These are phyloP conservation scores for Neotragus pygmaeus DNA, from an alignment of 2,113 vertebrate species.

Conservation along the genomic window DNA sequence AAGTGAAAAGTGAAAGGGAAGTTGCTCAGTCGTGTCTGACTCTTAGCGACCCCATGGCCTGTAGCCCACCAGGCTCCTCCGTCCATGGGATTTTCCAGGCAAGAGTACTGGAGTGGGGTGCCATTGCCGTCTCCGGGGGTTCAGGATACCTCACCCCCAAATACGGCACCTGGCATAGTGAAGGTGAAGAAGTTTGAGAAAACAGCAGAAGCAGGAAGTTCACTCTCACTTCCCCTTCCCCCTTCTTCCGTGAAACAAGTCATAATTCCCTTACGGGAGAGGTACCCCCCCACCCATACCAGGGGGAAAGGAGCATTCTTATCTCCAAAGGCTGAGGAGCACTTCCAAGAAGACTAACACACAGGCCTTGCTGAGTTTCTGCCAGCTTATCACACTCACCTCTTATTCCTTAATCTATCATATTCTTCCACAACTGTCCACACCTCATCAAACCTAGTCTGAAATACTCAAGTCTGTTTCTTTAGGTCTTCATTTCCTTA, in stretches of 20 bases:
- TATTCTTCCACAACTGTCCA: not conserved
- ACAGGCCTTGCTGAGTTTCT: not conserved
- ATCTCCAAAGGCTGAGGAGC: not conserved
- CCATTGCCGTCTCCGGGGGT: not conserved
- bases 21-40: too few relatives aligned
- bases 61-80: too few relatives aligned
- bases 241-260: not conserved
- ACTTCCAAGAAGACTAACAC: not conserved
- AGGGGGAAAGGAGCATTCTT: not conserved
- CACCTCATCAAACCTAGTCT: not conserved
- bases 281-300: not conserved
- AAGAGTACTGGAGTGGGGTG: too few relatives aligned
- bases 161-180: not conserved
- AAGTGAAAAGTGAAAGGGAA: too few relatives aligned
- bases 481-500: not conserved
- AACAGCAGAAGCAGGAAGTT: not conserved
- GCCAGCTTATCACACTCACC: too few relatives aligned
- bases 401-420: not conserved
- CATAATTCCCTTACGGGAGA: not conserved
- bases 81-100: too few relatives aligned
- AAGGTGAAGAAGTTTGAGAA: not conserved
- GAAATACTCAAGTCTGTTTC: not conserved
- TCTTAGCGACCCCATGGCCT: too few relatives aligned
- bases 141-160: not conserved
- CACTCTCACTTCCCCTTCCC: not conserved